Evolutionary conservation across 2,888 invertebrate genomes (phyloP).

Genomic region (Gordius sp.): DNA sequence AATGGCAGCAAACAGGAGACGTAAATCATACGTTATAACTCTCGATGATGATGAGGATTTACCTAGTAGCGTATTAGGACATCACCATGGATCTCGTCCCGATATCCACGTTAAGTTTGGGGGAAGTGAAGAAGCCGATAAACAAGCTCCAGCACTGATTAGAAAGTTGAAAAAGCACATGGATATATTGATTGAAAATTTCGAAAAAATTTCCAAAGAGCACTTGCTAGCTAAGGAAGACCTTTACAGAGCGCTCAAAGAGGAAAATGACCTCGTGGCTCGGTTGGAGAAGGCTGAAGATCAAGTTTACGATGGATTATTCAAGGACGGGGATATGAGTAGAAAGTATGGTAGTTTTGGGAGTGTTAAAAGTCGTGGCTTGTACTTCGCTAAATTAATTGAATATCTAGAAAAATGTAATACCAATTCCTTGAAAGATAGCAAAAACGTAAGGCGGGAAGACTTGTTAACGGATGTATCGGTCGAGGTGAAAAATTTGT

Average conservation of each 20-base stretch:
- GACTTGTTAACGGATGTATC: background rate
- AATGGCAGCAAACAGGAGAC: too few relatives aligned
- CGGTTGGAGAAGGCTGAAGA: background rate
- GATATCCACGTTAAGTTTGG: background rate
- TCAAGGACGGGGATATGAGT: background rate
- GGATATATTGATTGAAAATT: slow-evolving; percentile 10
- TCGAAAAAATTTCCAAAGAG: slow-evolving; percentile 13
- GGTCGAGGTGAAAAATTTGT: background rate
- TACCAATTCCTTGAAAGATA: background rate
- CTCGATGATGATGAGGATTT: slow-evolving; percentile 6
- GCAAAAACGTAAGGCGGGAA: background rate
- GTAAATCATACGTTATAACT: slow-evolving; percentile 12
- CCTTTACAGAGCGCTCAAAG: background rate
- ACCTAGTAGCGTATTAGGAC: slow-evolving; percentile 11
- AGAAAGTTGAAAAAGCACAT: slow-evolving; percentile 1
- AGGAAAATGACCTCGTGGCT: background rate
- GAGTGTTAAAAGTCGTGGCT: background rate
- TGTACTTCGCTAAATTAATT: background rate
- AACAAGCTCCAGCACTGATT: background rate
- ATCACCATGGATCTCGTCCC: background rate
- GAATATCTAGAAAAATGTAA: background rate
- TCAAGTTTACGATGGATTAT: background rate
- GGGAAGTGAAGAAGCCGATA: background rate
- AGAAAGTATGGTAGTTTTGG: background rate
- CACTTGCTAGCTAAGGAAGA: slow-evolving; percentile 7